Conservation (phyloP, 2,888 invertebrate species). For the Drosophila eohydei region DNA sequence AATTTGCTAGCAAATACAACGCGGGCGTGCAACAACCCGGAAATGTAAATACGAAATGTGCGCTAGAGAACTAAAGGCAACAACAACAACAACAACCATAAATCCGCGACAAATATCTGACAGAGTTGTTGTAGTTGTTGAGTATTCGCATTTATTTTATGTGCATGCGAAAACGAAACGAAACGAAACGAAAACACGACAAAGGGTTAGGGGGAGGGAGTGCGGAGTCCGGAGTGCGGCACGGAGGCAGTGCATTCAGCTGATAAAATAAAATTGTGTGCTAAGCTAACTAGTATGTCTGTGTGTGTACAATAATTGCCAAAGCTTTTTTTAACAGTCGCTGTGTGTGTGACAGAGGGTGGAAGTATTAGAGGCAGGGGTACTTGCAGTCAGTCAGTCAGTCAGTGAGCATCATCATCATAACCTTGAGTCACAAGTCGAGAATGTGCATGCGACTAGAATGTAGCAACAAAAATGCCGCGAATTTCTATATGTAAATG, state of each 20-base stretch:
- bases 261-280: constrained; percentile 66
- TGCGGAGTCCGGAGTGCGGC: neutral
- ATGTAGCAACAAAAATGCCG: constrained; percentile 40
- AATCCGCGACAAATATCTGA: constrained; percentile 54
- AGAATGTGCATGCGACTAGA: constrained; percentile 74
- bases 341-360: neutral
- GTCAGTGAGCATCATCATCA: constrained; percentile 57
- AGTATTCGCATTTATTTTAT: constrained; percentile 68
- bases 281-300: constrained; percentile 22
- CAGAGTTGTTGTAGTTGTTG: constrained; percentile 47
- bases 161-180: constrained; percentile 72
- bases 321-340: constrained; percentile 42
- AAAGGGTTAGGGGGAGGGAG: constrained; percentile 27
- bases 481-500: constrained; percentile 26
- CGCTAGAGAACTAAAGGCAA: constrained; percentile 12
- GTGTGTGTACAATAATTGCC: constrained; percentile 46
- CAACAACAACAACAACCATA: constrained; percentile 5
- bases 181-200: constrained; percentile 50
- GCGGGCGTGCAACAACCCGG: constrained; percentile 61
- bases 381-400: constrained; percentile 27
- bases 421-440: constrained; percentile 77
- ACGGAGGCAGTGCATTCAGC: constrained; percentile 40
- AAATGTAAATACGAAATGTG: constrained; percentile 60
- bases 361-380: neutral
- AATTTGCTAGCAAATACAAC: constrained; percentile 22